Percentiles rank a stretch among this genome's conserved stretches.
phyloP scores from a whole-genome alignment of 2,888 invertebrate species.

The Heteropelma amictum region DNA sequence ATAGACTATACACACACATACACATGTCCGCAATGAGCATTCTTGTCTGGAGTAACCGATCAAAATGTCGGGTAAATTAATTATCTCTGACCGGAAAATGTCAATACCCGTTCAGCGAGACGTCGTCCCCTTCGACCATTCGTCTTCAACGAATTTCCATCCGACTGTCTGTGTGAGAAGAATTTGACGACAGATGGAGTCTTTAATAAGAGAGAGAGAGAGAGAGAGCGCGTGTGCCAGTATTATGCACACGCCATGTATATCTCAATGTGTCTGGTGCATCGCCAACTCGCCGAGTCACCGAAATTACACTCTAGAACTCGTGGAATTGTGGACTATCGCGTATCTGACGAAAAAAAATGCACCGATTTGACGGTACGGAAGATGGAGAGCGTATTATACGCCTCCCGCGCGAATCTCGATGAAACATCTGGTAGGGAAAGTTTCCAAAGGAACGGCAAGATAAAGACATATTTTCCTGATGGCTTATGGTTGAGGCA shows the following conservation, averaged over 20 bases:
- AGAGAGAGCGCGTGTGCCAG: not conserved
- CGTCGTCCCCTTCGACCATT: constrained; percentile 4
- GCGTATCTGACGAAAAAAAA: not conserved
- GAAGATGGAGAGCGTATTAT: constrained; percentile 5
- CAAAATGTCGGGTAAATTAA: constrained; percentile 39
- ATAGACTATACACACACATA: not conserved
- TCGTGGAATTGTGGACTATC: constrained; percentile 1
- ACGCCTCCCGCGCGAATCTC: constrained; percentile 7
- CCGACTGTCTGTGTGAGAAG: not conserved
- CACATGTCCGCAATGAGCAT: not conserved
- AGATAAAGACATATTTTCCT: constrained; percentile 49
- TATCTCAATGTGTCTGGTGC: constrained; percentile 10
- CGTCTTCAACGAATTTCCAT: constrained; percentile 8
- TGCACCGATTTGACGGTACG: not conserved
- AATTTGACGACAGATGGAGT: constrained; percentile 15
- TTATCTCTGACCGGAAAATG: constrained; percentile 30
- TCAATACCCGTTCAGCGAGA: not conserved
- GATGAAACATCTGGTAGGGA: not conserved
- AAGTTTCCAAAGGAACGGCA: constrained; percentile 25
- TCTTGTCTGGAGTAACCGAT: constrained; percentile 10
- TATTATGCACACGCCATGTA: not conserved
- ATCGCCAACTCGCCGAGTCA: not conserved
- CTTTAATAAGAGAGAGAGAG: not conserved
- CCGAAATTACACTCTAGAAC: constrained; percentile 19
- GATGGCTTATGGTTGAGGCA: constrained; percentile 20